phyloP scores from a whole-genome alignment of 2,797 vertebrate genomes.

The Harpagifer antarcticus region DNA sequence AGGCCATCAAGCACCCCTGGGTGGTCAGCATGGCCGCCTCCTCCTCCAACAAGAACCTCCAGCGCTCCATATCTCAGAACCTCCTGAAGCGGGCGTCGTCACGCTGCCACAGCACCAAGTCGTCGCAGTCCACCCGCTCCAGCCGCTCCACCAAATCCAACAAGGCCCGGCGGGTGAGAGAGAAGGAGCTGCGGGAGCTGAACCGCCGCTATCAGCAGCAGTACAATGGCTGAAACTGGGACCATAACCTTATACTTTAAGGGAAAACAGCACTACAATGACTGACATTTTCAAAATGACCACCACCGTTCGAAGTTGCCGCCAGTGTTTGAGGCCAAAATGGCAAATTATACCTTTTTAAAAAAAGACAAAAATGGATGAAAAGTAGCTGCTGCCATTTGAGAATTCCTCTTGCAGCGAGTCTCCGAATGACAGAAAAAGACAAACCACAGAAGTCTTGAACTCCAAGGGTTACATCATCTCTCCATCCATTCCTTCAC shows the following conservation, averaged over 20 bases:
- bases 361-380: constrained; percentile 19
- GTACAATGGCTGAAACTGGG: constrained; percentile 89
- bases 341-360: constrained; percentile 15
- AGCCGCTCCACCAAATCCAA: constrained; percentile 97
- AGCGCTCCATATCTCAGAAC: constrained; percentile 98
- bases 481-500: constrained; percentile 49
- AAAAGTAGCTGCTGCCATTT: constrained; percentile 29
- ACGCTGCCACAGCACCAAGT: constrained; percentile 99
- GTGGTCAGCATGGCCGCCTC: constrained; percentile 98
- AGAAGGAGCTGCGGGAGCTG: constrained; percentile 95
- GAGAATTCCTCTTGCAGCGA: constrained; percentile 16
- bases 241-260: background rate
- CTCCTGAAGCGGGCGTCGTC: constrained; percentile 97
- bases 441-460: constrained; percentile 10
- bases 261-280: constrained; percentile 21
- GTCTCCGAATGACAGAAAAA: constrained; percentile 30
- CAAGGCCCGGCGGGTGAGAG: constrained; percentile 93
- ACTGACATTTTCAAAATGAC: constrained; percentile 15
- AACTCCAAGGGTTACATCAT: constrained; percentile 37
- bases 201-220: constrained; percentile 98
- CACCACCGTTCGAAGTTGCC: constrained; percentile 2
- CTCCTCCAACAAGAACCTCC: constrained; percentile 99
- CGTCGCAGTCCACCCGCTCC: constrained; percentile 94
- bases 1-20: constrained; percentile 98
- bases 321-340: constrained; percentile 12